phyloP scores from a whole-genome alignment of 92 coral and sea anemone species.

The Epizoanthus fatuus region DNA sequence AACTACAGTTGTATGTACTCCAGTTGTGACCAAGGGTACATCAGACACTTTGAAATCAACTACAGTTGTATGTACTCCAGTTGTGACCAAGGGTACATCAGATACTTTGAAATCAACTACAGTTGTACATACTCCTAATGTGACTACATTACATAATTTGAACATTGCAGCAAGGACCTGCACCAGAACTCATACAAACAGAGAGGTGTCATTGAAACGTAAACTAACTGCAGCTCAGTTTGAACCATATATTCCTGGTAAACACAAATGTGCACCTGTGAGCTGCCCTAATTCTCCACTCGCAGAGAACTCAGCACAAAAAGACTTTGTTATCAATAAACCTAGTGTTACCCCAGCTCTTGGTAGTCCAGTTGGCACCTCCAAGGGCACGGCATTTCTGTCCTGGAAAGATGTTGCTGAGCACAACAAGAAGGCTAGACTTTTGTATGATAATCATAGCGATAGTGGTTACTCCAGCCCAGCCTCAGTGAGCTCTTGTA shows the following conservation, averaged over 20 bases:
- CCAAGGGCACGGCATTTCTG: conserved; percentile 27
- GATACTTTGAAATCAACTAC: neutral
- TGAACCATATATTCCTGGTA: conserved; percentile 93
- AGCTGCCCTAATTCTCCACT: conserved; percentile 48
- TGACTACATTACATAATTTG: neutral
- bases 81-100: neutral
- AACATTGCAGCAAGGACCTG: neutral
- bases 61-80: neutral
- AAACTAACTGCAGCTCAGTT: conserved; percentile 56
- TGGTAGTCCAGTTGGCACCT: neutral
- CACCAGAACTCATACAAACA: neutral
- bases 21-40: neutral
- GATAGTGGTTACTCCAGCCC: conserved; percentile 99
- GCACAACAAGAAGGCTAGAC: conserved; percentile 21
- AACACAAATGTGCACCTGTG: conserved; percentile 43
- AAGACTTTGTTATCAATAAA: neutral
- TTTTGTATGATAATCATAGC: conserved; percentile 68
- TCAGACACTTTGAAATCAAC: neutral
- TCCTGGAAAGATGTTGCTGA: conserved; percentile 76
- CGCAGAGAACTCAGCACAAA: neutral
- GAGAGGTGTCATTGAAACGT: conserved; percentile 45
- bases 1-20: neutral
- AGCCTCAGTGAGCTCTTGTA: conserved; percentile 89
- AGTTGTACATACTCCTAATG: neutral
- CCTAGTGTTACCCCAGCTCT: neutral